Evolutionary conservation across 2,888 invertebrate species (phyloP).

Genomic region (Agrotis segetum): DNA sequence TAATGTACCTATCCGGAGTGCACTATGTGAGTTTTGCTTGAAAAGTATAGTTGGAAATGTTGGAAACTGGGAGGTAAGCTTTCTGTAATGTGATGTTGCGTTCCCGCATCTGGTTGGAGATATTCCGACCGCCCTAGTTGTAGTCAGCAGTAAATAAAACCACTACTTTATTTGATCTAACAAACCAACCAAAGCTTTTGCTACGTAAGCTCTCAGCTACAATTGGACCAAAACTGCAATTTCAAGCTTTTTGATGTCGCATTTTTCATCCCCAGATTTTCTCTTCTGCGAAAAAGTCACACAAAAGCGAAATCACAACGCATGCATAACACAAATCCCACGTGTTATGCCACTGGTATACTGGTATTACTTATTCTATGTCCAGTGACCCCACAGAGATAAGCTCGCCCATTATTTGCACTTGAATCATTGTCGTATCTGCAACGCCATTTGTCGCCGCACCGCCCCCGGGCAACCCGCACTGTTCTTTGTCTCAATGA

Average conservation of each 20-base stretch:
- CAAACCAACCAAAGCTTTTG: background rate
- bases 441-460: conserved; percentile 75
- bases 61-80: conserved; percentile 22
- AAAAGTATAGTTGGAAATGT: conserved; percentile 34
- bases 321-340: conserved; percentile 47
- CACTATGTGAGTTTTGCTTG: conserved; percentile 39
- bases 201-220: background rate
- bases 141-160: background rate
- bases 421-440: conserved; percentile 79
- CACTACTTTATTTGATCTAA: background rate
- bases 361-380: conserved; percentile 65
- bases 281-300: background rate
- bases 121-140: background rate
- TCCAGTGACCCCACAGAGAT: conserved; percentile 70
- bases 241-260: background rate
- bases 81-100: conserved; percentile 21
- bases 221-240: conserved; percentile 5
- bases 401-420: conserved; percentile 80
- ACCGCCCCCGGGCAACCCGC: conserved; percentile 55
- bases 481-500: conserved; percentile 74
- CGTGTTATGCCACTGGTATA: conserved; percentile 49
- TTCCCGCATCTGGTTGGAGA: background rate
- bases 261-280: background rate
- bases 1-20: conserved; percentile 48
- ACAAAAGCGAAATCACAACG: conserved; percentile 12